Evolutionary conservation across 2,888 invertebrate species (phyloP).

Genomic region (Rambutsinella grinnellia): DNA sequence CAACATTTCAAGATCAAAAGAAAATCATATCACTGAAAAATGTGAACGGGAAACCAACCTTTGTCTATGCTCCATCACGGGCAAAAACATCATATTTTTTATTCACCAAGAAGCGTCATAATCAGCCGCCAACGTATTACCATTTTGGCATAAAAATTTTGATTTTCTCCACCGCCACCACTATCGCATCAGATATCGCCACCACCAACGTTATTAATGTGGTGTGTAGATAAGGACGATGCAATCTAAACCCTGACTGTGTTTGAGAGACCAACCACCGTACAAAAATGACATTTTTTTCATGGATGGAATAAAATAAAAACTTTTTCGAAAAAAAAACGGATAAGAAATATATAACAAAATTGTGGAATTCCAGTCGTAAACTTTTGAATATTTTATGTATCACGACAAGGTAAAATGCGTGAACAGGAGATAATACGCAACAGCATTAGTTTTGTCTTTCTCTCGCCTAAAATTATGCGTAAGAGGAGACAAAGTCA

Average conservation of each 20-base stretch:
- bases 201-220: neutral
- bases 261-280: neutral
- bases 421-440: conserved; percentile 14
- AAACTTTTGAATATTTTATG: conserved; percentile 31
- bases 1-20: too few species aligned
- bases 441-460: neutral
- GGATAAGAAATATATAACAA: neutral
- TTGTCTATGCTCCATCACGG: too few species aligned
- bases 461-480: conserved; percentile 8
- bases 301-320: neutral
- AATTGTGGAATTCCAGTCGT: conserved; percentile 7
- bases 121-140: neutral
- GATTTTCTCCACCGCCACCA: neutral
- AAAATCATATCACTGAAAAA: too few species aligned
- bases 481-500: conserved; percentile 1
- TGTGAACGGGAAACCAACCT: too few species aligned
- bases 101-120: neutral
- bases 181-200: neutral
- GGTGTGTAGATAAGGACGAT: too few species aligned
- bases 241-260: too few species aligned
- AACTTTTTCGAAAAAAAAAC: neutral
- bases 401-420: conserved; percentile 32
- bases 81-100: too few species aligned
- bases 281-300: conserved; percentile 3
- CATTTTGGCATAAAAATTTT: neutral